Percentiles rank a stretch among this genome's conserved stretches.
phyloP scores from a whole-genome alignment of 1,140 invertebrate genomes.

The Dryas iulia region DNA sequence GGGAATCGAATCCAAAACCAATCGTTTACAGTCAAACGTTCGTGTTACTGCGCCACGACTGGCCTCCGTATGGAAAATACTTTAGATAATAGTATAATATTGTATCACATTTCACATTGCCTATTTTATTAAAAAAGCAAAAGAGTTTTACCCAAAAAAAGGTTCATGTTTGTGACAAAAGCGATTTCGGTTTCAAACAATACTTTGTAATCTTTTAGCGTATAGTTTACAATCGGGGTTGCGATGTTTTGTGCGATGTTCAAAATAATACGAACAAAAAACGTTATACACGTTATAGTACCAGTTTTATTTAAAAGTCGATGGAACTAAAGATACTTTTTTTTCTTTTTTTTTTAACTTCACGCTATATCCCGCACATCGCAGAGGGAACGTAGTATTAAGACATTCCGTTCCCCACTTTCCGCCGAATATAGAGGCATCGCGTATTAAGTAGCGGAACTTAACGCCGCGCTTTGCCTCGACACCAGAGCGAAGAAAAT shows the following conservation, averaged over 20 bases:
- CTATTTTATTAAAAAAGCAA: not conserved
- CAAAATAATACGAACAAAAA: slow-evolving; percentile 3
- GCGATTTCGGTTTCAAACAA: not conserved
- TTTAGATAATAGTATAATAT: not conserved
- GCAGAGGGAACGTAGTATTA: no score
- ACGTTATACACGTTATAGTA: not conserved
- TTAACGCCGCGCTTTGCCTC: no score
- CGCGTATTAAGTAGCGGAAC: no score
- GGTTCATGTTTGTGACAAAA: not conserved
- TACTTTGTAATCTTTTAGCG: slow-evolving; percentile 3
- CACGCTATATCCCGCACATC: no score
- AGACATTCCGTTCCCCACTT: no score
- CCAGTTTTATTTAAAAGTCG: not conserved
- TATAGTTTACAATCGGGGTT: not conserved
- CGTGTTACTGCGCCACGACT: no score
- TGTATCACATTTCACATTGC: not conserved
- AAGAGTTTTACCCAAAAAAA: not conserved
- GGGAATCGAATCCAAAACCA: no score
- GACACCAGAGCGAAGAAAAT: no score
- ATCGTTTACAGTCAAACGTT: no score
- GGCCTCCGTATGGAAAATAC: no score
- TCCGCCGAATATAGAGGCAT: no score
- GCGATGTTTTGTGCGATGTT: not conserved
- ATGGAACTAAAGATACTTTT: not conserved
- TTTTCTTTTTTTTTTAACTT: no score